Evolutionary conservation across 2,797 vertebrate species (phyloP).

Genomic region (Apogon hyalosoma): DNA sequence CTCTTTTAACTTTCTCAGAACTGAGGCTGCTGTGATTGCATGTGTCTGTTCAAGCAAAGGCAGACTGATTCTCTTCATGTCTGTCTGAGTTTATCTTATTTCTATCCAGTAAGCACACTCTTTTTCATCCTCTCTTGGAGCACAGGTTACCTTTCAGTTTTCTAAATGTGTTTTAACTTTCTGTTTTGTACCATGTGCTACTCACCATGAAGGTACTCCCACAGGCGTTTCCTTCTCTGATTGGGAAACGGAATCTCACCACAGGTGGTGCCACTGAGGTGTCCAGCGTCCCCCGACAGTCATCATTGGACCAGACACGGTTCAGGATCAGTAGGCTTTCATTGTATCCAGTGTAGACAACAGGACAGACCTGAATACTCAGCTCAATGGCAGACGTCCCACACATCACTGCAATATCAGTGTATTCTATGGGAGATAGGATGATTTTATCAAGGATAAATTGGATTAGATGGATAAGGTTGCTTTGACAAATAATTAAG

Average conservation of each 20-base stretch:
- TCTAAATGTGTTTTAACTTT: slow-evolving; percentile 12
- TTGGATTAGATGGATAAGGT: too few relatives aligned
- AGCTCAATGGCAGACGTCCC: slow-evolving; percentile 78
- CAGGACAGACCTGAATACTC: slow-evolving; percentile 78
- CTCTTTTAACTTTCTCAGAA: slow-evolving; percentile 2
- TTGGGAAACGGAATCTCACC: slow-evolving; percentile 79
- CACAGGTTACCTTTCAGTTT: neutral
- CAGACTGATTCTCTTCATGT: slow-evolving; percentile 12
- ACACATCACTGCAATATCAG: slow-evolving; percentile 78
- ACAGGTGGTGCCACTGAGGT: slow-evolving; percentile 65
- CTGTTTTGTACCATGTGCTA: neutral
- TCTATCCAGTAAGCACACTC: neutral
- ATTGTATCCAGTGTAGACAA: slow-evolving; percentile 81
- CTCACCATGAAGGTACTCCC: slow-evolving; percentile 80
- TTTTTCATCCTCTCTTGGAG: slow-evolving; percentile 7
- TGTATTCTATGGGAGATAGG: slow-evolving; percentile 69
- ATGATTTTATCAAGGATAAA: neutral
- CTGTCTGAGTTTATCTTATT: neutral
- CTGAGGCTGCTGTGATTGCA: slow-evolving; percentile 13
- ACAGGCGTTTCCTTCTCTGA: slow-evolving; percentile 75
- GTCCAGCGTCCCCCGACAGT: slow-evolving; percentile 75
- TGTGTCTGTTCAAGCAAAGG: slow-evolving; percentile 23
- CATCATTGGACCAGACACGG: slow-evolving; percentile 29
- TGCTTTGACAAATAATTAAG: too few relatives aligned
- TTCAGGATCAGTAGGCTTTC: slow-evolving; percentile 78